Evolutionary conservation across 1,140 invertebrate species (phyloP).

Genomic region (Heterodera carotae): DNA sequence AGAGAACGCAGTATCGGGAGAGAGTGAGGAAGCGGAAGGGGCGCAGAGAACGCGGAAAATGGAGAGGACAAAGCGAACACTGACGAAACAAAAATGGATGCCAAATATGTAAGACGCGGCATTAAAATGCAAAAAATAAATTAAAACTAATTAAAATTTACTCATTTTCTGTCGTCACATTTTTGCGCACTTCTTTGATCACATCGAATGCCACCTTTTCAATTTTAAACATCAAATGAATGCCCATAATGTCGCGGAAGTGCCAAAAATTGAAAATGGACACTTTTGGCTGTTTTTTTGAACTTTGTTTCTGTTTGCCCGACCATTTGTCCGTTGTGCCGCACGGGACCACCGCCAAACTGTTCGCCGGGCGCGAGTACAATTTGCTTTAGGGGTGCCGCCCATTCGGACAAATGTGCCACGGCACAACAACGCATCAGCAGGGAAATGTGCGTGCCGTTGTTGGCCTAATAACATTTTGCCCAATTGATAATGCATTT

Average conservation of each 20-base stretch:
- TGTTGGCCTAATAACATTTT: conserved; percentile 33
- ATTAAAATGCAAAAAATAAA: neutral
- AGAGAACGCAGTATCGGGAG: neutral
- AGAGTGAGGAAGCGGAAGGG: conserved; percentile 29
- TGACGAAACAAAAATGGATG: conserved; percentile 17
- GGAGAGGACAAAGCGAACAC: conserved; percentile 34
- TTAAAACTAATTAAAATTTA: conserved; percentile 25
- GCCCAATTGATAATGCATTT: too few species aligned
- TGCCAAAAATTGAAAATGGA: too few species aligned
- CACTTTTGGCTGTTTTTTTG: too few species aligned
- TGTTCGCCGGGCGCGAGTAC: conserved; percentile 16
- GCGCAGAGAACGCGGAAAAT: conserved; percentile 42
- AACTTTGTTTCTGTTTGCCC: too few species aligned
- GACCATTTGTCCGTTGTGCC: conserved; percentile 35
- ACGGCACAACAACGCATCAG: conserved; percentile 37
- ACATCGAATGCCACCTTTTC: conserved; percentile 47
- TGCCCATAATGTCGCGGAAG: too few species aligned
- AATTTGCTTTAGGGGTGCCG: conserved; percentile 23
- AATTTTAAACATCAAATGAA: too few species aligned
- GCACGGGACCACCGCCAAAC: conserved; percentile 40
- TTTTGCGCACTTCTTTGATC: conserved; percentile 52
- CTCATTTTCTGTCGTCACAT: conserved; percentile 43
- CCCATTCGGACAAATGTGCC: conserved; percentile 16
- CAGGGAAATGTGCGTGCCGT: conserved; percentile 51
- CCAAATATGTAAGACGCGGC: too few species aligned